Percentiles rank a stretch among this genome's conserved stretches.
Evolutionary conservation across 2,113 vertebrate species (phyloP).

Genomic region (Phylloscopus trochiloides): DNA sequence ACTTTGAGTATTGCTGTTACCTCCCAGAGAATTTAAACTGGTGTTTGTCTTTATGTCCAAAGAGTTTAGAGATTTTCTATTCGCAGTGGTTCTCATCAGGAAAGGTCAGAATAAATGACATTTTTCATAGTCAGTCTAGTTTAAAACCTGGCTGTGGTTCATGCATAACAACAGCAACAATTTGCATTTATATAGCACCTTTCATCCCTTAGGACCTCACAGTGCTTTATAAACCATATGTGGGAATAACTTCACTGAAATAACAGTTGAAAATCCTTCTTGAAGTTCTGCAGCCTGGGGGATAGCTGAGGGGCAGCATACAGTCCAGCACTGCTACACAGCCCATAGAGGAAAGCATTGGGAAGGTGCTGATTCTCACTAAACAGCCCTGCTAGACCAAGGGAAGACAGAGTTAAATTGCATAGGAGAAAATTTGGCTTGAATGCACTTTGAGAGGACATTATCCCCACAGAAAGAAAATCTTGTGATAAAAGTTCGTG

Average conservation of each 20-base stretch:
- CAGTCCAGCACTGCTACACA: background rate
- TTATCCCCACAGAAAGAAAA: background rate
- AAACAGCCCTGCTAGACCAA: background rate
- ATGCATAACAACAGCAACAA: constrained; percentile 57
- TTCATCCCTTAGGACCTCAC: constrained; percentile 51
- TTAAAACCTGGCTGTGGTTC: constrained; percentile 43
- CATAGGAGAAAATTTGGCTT: background rate
- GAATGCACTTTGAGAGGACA: background rate
- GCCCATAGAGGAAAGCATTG: background rate
- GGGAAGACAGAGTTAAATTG: background rate
- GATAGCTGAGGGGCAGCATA: background rate
- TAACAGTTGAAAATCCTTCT: background rate
- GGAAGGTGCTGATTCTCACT: background rate
- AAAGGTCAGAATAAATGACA: constrained; percentile 55
- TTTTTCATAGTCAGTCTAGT: constrained; percentile 54
- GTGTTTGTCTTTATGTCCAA: constrained; percentile 26
- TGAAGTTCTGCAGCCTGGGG: background rate
- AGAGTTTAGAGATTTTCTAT: constrained; percentile 52
- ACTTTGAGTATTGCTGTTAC: background rate
- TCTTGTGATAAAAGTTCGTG: background rate
- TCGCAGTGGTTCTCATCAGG: constrained; percentile 4
- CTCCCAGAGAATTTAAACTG: constrained; percentile 1
- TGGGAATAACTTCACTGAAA: constrained; percentile 37
- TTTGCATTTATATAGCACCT: constrained; percentile 73
- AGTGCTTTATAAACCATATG: constrained; percentile 18